phyloP scores from a whole-genome alignment of 2,888 invertebrate genomes.

The Sphinx pinastri region DNA sequence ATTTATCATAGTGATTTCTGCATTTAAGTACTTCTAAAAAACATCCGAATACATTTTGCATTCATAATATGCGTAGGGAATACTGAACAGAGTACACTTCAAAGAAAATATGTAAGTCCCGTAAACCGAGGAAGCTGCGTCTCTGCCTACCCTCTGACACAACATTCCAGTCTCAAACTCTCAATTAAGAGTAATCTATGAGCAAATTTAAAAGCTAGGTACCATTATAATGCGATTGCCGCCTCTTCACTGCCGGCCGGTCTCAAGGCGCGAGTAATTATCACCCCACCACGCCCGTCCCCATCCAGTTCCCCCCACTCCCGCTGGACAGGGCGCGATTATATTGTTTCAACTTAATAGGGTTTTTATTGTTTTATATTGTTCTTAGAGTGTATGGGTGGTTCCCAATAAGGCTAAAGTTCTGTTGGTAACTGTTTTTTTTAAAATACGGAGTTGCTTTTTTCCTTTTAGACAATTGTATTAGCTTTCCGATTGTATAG shows the following conservation, averaged over 20 bases:
- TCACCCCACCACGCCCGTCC: constrained; percentile 35
- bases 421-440: neutral
- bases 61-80: too few species aligned
- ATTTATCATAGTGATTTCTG: too few species aligned
- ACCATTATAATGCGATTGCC: constrained; percentile 52
- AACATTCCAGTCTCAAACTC: neutral
- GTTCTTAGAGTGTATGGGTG: constrained; percentile 34
- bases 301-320: constrained; percentile 21
- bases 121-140: too few species aligned
- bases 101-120: too few species aligned
- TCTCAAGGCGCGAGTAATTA: constrained; percentile 62
- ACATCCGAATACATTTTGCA: too few species aligned
- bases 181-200: constrained; percentile 29
- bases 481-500: too few species aligned
- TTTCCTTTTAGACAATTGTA: too few species aligned
- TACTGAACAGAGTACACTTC: too few species aligned
- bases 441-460: too few species aligned
- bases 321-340: constrained; percentile 42
- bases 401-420: neutral
- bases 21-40: too few species aligned
- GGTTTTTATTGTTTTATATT: constrained; percentile 65
- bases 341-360: constrained; percentile 57
- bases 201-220: constrained; percentile 37
- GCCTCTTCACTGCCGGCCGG: constrained; percentile 36
- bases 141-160: neutral